These are phyloP conservation scores for Periophthalmus modestus DNA, from an alignment of 2,113 vertebrate genomes.

Conservation along the genomic window DNA sequence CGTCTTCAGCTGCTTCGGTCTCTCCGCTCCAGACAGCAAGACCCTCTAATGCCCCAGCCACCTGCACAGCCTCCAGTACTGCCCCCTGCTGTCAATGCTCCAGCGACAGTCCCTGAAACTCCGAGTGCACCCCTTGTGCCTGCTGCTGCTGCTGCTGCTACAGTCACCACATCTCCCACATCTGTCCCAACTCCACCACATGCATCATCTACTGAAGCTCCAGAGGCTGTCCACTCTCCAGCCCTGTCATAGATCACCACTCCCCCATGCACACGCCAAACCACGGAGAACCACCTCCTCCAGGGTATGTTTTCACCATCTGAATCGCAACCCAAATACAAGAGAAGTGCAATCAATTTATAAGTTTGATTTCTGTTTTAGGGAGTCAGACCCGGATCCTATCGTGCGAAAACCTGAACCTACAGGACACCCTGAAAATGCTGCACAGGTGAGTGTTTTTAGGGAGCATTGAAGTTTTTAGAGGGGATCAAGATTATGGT, in stretches of 20 bases:
- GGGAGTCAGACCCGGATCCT: constrained; percentile 52
- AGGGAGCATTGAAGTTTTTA: neutral
- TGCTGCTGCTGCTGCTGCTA: neutral
- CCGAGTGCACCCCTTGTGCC: neutral
- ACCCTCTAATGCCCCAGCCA: constrained; percentile 79
- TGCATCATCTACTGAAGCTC: constrained; percentile 23
- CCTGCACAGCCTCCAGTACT: constrained; percentile 50
- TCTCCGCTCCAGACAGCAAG: constrained; percentile 83
- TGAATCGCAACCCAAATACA: neutral
- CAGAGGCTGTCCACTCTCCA: constrained; percentile 26
- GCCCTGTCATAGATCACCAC: constrained; percentile 31
- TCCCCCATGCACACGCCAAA: constrained; percentile 81
- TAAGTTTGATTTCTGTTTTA: constrained; percentile 21
- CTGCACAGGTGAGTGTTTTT: constrained; percentile 43
- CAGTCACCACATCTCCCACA: constrained; percentile 46
- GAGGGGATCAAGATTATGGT: too few relatives aligned
- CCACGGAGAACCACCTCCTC: constrained; percentile 80
- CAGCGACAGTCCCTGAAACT: constrained; percentile 19
- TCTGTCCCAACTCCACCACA: constrained; percentile 31
- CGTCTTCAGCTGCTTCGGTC: constrained; percentile 80
- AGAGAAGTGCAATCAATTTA: neutral
- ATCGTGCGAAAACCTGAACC: constrained; percentile 22
- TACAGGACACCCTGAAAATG: constrained; percentile 38
- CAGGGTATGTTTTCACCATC: constrained; percentile 41
- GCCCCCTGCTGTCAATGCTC: neutral